Evolutionary conservation across 2,113 vertebrate species (phyloP).

Genomic region (Hypocryptadius cinnamomeus): DNA sequence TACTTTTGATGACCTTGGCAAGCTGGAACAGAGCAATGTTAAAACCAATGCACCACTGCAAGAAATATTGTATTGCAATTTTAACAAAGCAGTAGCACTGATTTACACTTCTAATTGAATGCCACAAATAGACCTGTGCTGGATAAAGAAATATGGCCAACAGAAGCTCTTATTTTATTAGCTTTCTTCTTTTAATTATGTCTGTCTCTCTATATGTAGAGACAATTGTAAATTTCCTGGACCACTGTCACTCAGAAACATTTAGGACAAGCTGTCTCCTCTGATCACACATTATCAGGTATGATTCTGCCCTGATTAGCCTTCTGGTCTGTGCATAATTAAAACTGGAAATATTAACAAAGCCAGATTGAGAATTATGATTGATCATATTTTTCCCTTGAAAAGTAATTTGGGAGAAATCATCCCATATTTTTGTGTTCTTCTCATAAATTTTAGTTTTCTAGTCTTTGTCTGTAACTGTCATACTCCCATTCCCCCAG

Average conservation of each 20-base stretch:
- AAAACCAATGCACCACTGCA: not conserved
- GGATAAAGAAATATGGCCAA: not conserved
- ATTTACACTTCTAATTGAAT: not conserved
- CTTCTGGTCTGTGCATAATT: not conserved
- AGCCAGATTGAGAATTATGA: not conserved
- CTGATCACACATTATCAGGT: not conserved
- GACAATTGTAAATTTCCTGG: not conserved
- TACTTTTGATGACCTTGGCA: not conserved
- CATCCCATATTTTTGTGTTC: not conserved
- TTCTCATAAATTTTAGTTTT: not conserved
- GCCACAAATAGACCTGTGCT: not conserved
- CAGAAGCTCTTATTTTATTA: not conserved
- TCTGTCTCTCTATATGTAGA: not conserved
- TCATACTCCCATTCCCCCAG: not conserved
- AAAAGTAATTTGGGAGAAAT: not conserved
- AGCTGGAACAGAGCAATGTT: not conserved
- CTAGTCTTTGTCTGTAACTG: not conserved
- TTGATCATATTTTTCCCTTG: not conserved
- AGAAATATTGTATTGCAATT: not conserved
- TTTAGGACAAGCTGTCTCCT: not conserved
- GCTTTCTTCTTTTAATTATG: not conserved
- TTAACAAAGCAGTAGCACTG: not conserved
- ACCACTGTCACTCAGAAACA: not conserved
- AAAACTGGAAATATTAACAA: not conserved
- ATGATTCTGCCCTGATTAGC: not conserved